Evolutionary conservation across 2,113 vertebrate species (phyloP).

Genomic region (Gymnorhina tibicen): DNA sequence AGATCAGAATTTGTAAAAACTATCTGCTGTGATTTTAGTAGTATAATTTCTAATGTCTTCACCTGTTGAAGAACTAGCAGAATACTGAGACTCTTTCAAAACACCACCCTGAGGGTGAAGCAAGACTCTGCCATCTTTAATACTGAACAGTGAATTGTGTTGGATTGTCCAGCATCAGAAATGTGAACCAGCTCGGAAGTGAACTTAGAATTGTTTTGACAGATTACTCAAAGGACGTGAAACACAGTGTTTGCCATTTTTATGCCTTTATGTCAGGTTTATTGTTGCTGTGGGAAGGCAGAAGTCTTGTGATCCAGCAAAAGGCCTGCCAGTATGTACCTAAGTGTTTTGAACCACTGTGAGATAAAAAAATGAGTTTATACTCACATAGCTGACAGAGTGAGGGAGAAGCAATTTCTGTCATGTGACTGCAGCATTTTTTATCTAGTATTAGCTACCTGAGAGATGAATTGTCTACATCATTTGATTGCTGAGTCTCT

Average conservation of each 20-base stretch:
- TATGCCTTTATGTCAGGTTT: background rate
- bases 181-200: background rate
- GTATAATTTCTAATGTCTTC: background rate
- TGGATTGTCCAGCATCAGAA: background rate
- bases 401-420: background rate
- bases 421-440: background rate
- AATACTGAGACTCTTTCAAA: background rate
- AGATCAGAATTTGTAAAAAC: background rate
- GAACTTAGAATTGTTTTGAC: background rate
- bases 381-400: background rate
- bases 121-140: background rate
- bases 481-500: background rate
- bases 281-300: background rate
- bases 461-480: background rate
- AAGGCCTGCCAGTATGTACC: background rate
- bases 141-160: background rate
- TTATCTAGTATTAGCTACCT: background rate
- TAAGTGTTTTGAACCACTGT: background rate
- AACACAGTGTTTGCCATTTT: background rate
- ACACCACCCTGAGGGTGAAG: background rate
- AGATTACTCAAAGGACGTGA: background rate
- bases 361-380: background rate
- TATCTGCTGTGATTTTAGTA: background rate
- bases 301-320: background rate
- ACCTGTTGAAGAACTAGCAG: background rate